A percentile compares a stretch with the other conserved stretches of the same genome.
These are phyloP conservation scores for Cybosia mesomella DNA, from an alignment of 2,888 invertebrate genomes.

Conservation along the genomic window DNA sequence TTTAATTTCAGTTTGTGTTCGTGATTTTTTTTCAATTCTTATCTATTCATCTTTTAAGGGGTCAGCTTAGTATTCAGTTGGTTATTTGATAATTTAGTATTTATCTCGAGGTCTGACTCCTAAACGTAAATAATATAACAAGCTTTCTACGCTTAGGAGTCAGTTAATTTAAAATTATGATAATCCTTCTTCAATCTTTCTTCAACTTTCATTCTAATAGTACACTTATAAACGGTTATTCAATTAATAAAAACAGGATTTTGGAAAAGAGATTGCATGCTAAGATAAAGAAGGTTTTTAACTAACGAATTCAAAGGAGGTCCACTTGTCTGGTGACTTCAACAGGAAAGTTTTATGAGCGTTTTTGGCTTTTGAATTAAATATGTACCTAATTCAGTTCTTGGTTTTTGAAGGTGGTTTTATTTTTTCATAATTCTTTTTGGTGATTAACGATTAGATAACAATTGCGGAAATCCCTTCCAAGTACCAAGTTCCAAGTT, in stretches of 20 bases:
- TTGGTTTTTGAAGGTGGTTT: too few relatives aligned
- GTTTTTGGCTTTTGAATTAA: too few relatives aligned
- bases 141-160: background rate
- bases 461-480: too few relatives aligned
- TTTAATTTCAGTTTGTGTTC: constrained; percentile 47
- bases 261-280: background rate
- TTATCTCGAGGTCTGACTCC: background rate
- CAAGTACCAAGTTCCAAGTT: too few relatives aligned
- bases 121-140: background rate
- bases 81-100: background rate
- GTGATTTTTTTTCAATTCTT: constrained; percentile 28
- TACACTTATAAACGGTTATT: background rate
- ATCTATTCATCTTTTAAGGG: constrained; percentile 21
- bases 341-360: too few relatives aligned
- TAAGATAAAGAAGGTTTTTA: background rate
- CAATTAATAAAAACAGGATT: background rate
- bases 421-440: too few relatives aligned
- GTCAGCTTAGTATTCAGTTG: background rate
- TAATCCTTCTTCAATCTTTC: background rate
- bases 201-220: too few relatives aligned
- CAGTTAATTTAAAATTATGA: background rate
- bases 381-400: too few relatives aligned
- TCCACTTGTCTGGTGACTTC: too few relatives aligned
- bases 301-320: too few relatives aligned
- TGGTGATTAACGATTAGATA: too few relatives aligned